Percentiles rank a stretch among this genome's conserved stretches.
phyloP scores from a whole-genome alignment of 1,140 invertebrate genomes.

The Lamellibrachia luymesi region DNA sequence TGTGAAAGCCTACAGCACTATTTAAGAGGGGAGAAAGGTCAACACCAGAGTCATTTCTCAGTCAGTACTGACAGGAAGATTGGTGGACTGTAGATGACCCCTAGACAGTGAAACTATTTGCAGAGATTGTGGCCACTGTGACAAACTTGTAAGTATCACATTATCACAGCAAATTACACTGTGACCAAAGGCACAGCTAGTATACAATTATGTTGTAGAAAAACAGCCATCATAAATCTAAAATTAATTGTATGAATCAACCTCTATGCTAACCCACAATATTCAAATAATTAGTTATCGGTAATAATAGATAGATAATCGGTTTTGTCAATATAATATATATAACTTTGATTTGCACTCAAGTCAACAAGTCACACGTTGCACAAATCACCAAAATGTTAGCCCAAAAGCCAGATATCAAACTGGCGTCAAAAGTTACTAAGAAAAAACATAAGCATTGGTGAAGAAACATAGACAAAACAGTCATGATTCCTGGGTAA shows the following conservation, averaged over 20 bases:
- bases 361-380: neutral
- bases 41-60: neutral
- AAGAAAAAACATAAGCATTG: neutral
- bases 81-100: neutral
- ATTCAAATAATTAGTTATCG: neutral
- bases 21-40: neutral
- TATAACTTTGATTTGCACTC: neutral
- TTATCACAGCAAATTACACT: neutral
- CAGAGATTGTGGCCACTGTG: neutral
- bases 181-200: neutral
- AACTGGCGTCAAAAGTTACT: neutral
- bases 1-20: neutral
- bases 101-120: neutral
- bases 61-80: neutral
- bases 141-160: neutral
- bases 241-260: neutral
- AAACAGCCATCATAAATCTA: neutral
- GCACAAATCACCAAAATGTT: neutral
- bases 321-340: neutral
- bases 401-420: neutral
- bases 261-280: neutral
- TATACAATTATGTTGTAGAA: neutral
- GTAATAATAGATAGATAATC: neutral
- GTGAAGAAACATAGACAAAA: neutral
- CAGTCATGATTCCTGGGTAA: neutral